Evolutionary conservation across 2,888 invertebrate genomes (phyloP).

Genomic region (Priapulus caudatus): DNA sequence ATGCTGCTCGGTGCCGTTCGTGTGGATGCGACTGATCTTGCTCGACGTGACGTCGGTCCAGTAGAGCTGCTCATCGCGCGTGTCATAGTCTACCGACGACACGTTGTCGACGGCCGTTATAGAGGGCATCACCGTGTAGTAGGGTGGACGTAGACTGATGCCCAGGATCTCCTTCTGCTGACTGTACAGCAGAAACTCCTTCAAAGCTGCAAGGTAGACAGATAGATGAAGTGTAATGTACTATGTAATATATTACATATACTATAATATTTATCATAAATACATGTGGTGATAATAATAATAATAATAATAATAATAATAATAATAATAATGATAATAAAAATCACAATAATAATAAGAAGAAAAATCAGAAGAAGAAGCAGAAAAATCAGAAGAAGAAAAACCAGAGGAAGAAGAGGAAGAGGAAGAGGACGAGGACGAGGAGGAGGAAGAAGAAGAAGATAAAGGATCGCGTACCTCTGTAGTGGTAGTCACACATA

Average conservation of each 20-base stretch:
- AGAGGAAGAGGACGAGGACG: no score
- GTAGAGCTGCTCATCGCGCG: slow-evolving; percentile 53
- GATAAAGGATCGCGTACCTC: no score
- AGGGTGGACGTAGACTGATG: slow-evolving; percentile 61
- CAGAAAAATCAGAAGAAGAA: no score
- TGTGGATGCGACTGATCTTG: slow-evolving; percentile 55
- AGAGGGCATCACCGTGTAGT: slow-evolving; percentile 66
- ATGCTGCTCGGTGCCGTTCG: slow-evolving; percentile 55
- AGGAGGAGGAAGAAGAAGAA: no score
- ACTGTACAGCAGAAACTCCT: slow-evolving; percentile 17
- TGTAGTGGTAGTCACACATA: no score
- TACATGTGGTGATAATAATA: slow-evolving; percentile 49
- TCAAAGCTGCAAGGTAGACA: slow-evolving; percentile 13
- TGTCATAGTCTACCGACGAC: slow-evolving; percentile 55
- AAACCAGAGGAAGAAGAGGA: no score
- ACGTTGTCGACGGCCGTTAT: slow-evolving; percentile 59
- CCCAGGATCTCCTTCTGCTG: slow-evolving; percentile 51
- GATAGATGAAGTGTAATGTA: slow-evolving; percentile 4
- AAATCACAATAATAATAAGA: no score
- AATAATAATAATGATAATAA: no score
- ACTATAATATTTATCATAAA: no score
- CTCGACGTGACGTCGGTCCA: slow-evolving; percentile 65
- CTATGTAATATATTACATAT: no score
- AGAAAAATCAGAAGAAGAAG: no score
- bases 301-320: no score